phyloP scores from a whole-genome alignment of 2,797 vertebrate genomes.

The Garrulus glandarius region DNA sequence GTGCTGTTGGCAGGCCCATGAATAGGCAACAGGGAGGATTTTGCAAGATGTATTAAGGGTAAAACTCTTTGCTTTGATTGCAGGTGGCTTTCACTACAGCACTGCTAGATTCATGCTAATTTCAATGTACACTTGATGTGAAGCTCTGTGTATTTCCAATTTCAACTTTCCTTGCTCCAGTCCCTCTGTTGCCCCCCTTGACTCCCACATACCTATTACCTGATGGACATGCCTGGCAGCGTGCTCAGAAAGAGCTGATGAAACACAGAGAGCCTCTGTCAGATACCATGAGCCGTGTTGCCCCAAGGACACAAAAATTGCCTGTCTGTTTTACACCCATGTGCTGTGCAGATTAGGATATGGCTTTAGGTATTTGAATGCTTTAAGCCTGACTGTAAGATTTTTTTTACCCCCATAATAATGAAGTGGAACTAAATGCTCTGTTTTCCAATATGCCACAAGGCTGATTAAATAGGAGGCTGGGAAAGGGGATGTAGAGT shows the following conservation, averaged over 20 bases:
- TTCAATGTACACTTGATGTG: not conserved
- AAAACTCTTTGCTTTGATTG: not conserved
- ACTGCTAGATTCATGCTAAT: not conserved
- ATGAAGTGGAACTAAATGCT: constrained; percentile 45
- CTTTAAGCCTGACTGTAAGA: not conserved
- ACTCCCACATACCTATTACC: not conserved
- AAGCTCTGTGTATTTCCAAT: not conserved
- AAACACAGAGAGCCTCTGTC: not conserved
- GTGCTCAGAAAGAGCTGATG: not conserved
- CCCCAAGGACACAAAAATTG: constrained; percentile 35
- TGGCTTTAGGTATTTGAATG: constrained; percentile 10
- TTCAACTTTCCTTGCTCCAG: not conserved
- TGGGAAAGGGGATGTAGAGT: not conserved
- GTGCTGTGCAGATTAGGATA: constrained; percentile 33
- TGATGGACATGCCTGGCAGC: not conserved
- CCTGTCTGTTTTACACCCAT: not conserved
- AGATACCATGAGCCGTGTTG: not conserved
- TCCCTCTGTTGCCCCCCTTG: not conserved
- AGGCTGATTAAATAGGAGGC: constrained; percentile 33
- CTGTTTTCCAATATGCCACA: constrained; percentile 15
- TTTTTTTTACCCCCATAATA: not conserved
- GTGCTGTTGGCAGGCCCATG: not conserved
- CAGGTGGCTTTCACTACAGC: not conserved
- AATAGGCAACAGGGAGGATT: not conserved
- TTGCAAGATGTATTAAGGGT: not conserved